A percentile compares a stretch with the other conserved stretches of the same genome.
These are phyloP conservation scores for Palythoa caribaeorum DNA, from an alignment of 92 coral and sea anemone species.

Conservation along the genomic window DNA sequence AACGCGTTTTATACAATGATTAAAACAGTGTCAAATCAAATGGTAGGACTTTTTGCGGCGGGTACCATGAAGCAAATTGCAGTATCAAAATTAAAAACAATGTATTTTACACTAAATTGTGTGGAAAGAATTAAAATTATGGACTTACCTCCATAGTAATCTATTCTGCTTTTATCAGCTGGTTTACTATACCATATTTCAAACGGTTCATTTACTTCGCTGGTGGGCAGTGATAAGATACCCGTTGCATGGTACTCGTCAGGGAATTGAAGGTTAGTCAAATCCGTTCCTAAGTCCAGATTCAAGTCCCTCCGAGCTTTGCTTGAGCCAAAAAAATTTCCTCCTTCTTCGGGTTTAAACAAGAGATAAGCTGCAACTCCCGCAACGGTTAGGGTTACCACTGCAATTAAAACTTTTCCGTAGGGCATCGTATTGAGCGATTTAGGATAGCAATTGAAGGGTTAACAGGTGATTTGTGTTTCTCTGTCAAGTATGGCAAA, in stretches of 20 bases:
- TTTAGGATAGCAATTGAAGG: neutral
- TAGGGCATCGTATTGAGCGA: conserved; percentile 55
- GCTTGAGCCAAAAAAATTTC: conserved; percentile 48
- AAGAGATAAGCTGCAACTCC: conserved; percentile 66
- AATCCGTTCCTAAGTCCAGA: conserved; percentile 66
- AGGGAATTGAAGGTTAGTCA: conserved; percentile 83
- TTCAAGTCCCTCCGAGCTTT: conserved; percentile 59
- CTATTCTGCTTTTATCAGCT: conserved; percentile 82
- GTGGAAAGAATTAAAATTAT: neutral
- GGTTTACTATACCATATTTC: conserved; percentile 90
- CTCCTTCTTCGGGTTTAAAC: conserved; percentile 63
- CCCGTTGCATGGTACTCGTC: conserved; percentile 94
- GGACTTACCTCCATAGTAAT: conserved; percentile 89
- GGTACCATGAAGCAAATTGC: conserved; percentile 12
- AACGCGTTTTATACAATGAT: neutral
- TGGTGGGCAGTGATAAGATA: conserved; percentile 86
- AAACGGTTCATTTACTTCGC: conserved; percentile 90
- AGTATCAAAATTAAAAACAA: neutral
- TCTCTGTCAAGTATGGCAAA: conserved; percentile 1
- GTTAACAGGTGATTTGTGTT: conserved; percentile 16
- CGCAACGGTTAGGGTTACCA: conserved; percentile 66
- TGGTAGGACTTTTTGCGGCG: neutral
- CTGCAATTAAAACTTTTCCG: conserved; percentile 64
- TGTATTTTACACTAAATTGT: neutral
- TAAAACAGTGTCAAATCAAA: neutral